Conservation (phyloP, 1,140 invertebrate genomes). For the Pomacea maculata region DNA sequence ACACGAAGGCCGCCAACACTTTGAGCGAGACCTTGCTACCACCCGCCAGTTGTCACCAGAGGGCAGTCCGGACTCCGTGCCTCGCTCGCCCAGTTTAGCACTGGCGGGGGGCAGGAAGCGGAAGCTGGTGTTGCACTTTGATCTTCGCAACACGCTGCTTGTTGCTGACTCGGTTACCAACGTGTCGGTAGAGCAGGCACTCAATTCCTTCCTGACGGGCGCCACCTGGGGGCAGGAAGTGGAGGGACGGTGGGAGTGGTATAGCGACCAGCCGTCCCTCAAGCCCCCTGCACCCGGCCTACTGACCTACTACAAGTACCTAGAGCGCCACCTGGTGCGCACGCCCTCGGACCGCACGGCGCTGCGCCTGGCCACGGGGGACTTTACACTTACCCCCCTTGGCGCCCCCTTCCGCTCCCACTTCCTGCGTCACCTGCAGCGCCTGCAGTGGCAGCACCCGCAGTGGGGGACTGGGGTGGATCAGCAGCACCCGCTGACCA, state of each 20-base stretch:
- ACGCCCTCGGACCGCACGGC: conserved; percentile 46
- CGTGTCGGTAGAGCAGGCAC: conserved; percentile 58
- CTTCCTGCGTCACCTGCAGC: conserved; percentile 48
- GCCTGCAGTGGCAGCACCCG: conserved; percentile 46
- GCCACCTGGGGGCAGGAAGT: conserved; percentile 57
- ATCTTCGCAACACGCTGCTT: conserved; percentile 61
- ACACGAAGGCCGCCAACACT: too few relatives aligned
- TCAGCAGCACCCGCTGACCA: conserved; percentile 39
- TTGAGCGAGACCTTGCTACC: background rate
- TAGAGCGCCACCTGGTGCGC: conserved; percentile 55
- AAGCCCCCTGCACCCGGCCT: conserved; percentile 35
- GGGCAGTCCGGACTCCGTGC: background rate
- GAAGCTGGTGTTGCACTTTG: conserved; percentile 63
- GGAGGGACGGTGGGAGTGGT: conserved; percentile 50
- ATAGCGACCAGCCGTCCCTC: conserved; percentile 46
- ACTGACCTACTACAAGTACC: conserved; percentile 59
- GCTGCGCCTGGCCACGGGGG: conserved; percentile 52
- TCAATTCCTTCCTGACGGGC: conserved; percentile 60
- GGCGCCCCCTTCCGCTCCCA: conserved; percentile 48
- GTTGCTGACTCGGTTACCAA: conserved; percentile 63
- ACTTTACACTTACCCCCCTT: conserved; percentile 50
- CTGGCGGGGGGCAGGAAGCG: conserved; percentile 29
- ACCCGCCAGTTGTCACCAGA: background rate
- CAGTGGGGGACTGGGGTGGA: background rate
- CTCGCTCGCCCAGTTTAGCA: background rate